A percentile compares a stretch with the other conserved stretches of the same genome.
Conservation (phyloP, 2,888 invertebrate genomes). For the Mimas tiliae region DNA sequence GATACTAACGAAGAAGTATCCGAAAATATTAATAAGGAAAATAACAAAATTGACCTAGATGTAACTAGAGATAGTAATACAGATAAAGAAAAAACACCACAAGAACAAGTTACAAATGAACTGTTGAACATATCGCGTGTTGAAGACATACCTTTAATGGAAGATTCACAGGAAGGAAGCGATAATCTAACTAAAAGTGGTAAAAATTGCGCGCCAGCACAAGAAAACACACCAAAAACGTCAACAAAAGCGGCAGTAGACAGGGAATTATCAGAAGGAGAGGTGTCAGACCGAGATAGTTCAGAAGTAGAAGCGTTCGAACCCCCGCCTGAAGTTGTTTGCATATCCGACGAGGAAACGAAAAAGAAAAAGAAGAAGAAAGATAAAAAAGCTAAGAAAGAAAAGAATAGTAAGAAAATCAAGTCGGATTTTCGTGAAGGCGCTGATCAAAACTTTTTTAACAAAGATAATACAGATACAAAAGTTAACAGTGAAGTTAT, state of each 20-base stretch:
- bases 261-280: slow-evolving; percentile 65
- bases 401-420: slow-evolving; percentile 58
- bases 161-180: neutral
- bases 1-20: neutral
- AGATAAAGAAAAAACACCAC: neutral
- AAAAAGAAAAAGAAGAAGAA: slow-evolving; percentile 59
- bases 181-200: slow-evolving; percentile 11
- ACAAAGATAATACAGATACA: slow-evolving; percentile 29
- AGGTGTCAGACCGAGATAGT: slow-evolving; percentile 62
- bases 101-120: neutral
- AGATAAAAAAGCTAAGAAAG: slow-evolving; percentile 69
- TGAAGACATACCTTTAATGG: slow-evolving; percentile 36
- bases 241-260: slow-evolving; percentile 38
- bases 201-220: neutral
- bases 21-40: neutral
- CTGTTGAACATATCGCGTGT: slow-evolving; percentile 34
- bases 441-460: slow-evolving; percentile 66
- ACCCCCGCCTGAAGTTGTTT: slow-evolving; percentile 76
- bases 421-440: slow-evolving; percentile 69
- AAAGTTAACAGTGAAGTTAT: neutral
- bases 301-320: slow-evolving; percentile 68
- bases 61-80: neutral
- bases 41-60: neutral
- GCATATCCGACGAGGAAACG: slow-evolving; percentile 77
- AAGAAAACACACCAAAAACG: slow-evolving; percentile 25